These are phyloP conservation scores for Mastacembelus armatus DNA, from an alignment of 2,797 vertebrate genomes.

Conservation along the genomic window DNA sequence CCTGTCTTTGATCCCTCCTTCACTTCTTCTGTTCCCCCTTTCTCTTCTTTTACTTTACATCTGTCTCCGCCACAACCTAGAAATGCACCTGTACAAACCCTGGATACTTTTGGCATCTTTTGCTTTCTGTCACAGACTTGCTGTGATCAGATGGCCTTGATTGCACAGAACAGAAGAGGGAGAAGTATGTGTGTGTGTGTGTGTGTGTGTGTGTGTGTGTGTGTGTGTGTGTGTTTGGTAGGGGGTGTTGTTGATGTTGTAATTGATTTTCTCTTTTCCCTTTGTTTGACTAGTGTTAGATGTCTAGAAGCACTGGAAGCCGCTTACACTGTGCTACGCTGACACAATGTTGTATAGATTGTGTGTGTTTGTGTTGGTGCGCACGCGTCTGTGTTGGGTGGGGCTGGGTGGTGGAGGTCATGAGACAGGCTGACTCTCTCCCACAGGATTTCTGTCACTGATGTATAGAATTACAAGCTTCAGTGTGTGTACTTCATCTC, in stretches of 20 bases:
- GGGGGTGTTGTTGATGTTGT: slow-evolving; percentile 48
- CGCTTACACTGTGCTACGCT: slow-evolving; percentile 24
- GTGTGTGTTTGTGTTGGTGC: slow-evolving; percentile 7
- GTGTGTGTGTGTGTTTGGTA: slow-evolving; percentile 9
- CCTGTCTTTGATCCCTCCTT: slow-evolving; percentile 29
- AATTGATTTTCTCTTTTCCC: slow-evolving; percentile 64
- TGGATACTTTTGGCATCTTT: too few relatives aligned
- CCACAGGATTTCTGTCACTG: slow-evolving; percentile 57
- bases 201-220: too few relatives aligned
- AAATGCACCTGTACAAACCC: slow-evolving; percentile 18
- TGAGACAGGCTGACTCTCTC: slow-evolving; percentile 52
- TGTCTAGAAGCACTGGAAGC: slow-evolving; percentile 41
- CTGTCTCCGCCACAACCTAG: slow-evolving; percentile 9
- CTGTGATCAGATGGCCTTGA: slow-evolving; percentile 55
- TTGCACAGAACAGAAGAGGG: slow-evolving; percentile 40
- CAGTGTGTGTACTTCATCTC: slow-evolving; percentile 17
- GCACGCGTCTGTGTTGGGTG: slow-evolving; percentile 22
- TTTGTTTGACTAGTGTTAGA: slow-evolving; percentile 62
- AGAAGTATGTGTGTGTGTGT: slow-evolving; percentile 9
- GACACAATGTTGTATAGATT: slow-evolving; percentile 10
- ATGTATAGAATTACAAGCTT: slow-evolving; percentile 59
- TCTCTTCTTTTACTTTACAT: background rate
- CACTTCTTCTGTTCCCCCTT: background rate
- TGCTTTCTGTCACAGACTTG: background rate
- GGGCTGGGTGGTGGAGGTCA: slow-evolving; percentile 53